Evolutionary conservation across 2,797 vertebrate genomes (phyloP).

Genomic region (Darevskia mixta): DNA sequence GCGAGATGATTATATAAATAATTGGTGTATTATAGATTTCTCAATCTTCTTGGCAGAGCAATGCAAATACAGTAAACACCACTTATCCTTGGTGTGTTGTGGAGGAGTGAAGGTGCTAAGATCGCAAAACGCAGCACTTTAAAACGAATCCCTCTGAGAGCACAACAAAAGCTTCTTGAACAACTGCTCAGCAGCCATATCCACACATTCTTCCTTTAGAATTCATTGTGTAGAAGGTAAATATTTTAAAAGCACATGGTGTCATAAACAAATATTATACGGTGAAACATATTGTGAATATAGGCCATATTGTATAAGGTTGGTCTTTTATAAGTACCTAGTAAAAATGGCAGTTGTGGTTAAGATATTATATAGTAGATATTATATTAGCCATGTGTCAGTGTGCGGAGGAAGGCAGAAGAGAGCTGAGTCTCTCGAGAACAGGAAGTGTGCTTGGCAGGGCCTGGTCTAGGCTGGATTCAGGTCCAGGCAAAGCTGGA

Average conservation of each 20-base stretch:
- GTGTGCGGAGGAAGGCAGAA: no score
- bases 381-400: not conserved
- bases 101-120: not conserved
- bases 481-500: not conserved
- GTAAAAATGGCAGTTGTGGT: not conserved
- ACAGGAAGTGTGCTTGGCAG: not conserved
- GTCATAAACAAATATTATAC: conserved; percentile 6
- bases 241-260: not conserved
- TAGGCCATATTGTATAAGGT: not conserved
- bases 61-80: conserved; percentile 12
- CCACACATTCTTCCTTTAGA: not conserved
- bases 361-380: not conserved
- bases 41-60: conserved; percentile 2
- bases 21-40: conserved; percentile 6
- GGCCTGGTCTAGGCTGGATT: not conserved
- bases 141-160: not conserved
- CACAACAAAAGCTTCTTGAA: not conserved
- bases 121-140: conserved; percentile 10
- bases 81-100: conserved; percentile 6
- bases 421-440: not conserved
- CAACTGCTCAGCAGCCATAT: not conserved
- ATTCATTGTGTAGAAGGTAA: not conserved
- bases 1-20: not conserved
- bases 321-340: not conserved
- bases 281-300: not conserved